phyloP scores from a whole-genome alignment of 2,113 vertebrate genomes.

The Axis porcinus region DNA sequence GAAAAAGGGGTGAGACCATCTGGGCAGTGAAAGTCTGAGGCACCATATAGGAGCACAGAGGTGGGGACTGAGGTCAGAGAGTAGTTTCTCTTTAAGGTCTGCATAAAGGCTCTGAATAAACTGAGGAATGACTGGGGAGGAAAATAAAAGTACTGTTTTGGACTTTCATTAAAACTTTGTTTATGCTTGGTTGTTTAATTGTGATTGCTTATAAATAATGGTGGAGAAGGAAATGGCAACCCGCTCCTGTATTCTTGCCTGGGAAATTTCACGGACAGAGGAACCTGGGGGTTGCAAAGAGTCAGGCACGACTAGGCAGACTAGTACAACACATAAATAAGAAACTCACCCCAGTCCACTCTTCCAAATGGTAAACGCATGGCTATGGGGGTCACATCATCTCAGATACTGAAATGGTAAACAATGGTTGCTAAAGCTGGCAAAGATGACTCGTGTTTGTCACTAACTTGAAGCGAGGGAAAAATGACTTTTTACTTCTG shows the following conservation, averaged over 20 bases:
- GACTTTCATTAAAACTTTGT: not conserved
- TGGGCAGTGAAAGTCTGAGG: not conserved
- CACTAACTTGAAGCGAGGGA: not conserved
- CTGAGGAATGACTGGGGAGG: not conserved
- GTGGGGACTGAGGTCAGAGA: not conserved
- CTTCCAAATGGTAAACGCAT: not conserved
- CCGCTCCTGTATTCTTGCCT: not conserved
- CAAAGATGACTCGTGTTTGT: not conserved
- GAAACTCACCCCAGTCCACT: not conserved
- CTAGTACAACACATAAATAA: not conserved
- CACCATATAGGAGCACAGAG: not conserved
- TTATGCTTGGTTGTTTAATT: not conserved
- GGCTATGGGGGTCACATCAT: too few species aligned
- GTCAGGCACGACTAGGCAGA: not conserved
- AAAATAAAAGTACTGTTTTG: not conserved
- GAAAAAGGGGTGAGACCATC: not conserved
- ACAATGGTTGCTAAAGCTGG: not conserved
- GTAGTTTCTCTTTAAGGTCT: not conserved
- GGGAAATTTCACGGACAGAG: not conserved
- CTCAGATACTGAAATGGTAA: not conserved
- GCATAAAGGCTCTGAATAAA: not conserved
- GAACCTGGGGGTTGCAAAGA: not conserved
- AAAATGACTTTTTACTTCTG: not conserved
- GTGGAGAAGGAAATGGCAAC: not conserved
- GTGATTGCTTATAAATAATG: not conserved